phyloP scores from a whole-genome alignment of 1,140 invertebrate species.

The Chrysomallon squamiferum region DNA sequence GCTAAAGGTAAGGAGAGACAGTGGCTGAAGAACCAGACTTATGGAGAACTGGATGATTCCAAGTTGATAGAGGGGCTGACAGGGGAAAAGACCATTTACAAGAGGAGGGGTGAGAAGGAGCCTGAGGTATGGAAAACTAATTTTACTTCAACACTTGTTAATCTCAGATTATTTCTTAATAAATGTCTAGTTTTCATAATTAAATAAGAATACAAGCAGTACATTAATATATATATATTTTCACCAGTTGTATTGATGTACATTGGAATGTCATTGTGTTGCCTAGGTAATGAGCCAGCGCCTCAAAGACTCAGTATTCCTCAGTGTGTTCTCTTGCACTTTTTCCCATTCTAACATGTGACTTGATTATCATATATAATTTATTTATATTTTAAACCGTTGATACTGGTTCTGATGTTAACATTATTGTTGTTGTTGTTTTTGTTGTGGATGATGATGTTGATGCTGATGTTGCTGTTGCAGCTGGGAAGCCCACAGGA shows the following conservation, averaged over 20 bases:
- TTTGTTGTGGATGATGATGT: too few species aligned
- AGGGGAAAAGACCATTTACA: slow-evolving; percentile 91
- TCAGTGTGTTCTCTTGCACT: too few species aligned
- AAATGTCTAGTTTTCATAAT: background rate
- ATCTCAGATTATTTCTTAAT: background rate
- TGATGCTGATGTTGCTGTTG: background rate
- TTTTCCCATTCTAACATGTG: too few species aligned
- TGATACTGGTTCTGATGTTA: background rate
- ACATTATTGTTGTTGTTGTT: too few species aligned
- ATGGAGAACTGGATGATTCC: slow-evolving; percentile 93
- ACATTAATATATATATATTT: too few species aligned
- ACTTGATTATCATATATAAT: too few species aligned
- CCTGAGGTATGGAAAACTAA: slow-evolving; percentile 55
- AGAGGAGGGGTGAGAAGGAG: slow-evolving; percentile 77
- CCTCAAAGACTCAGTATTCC: too few species aligned
- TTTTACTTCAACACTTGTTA: background rate
- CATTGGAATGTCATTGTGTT: too few species aligned
- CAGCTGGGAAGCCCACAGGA: slow-evolving; percentile 79
- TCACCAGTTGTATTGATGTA: too few species aligned
- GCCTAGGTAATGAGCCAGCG: too few species aligned
- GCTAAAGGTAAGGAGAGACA: slow-evolving; percentile 92
- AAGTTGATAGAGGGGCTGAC: slow-evolving; percentile 93
- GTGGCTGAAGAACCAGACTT: slow-evolving; percentile 80
- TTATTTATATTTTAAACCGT: too few species aligned
- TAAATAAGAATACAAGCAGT: background rate